These are phyloP conservation scores for Tachuris rubrigastra DNA, from an alignment of 2,113 vertebrate genomes.

Conservation along the genomic window DNA sequence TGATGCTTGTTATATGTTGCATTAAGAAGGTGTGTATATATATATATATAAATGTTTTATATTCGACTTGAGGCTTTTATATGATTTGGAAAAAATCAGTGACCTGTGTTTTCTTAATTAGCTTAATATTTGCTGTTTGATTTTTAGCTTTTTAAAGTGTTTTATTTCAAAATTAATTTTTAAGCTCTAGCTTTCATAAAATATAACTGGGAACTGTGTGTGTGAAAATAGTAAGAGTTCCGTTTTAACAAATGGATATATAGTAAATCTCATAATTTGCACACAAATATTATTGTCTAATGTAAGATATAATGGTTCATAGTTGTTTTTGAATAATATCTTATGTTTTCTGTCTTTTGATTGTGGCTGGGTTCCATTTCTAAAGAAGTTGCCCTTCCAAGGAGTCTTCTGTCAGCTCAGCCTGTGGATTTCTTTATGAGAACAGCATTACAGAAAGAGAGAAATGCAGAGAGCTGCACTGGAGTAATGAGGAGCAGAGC, in stretches of 20 bases:
- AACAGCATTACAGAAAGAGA: background rate
- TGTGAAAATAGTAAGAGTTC: background rate
- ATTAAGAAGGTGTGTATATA: background rate
- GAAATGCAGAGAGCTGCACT: background rate
- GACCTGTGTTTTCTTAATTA: background rate
- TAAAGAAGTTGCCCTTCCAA: background rate
- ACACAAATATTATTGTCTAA: background rate
- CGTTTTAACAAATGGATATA: background rate
- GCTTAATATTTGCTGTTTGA: slow-evolving; percentile 1
- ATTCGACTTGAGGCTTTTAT: background rate
- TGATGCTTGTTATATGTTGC: background rate
- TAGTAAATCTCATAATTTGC: background rate
- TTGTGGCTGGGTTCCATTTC: background rate
- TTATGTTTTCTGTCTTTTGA: background rate
- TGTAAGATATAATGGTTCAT: background rate
- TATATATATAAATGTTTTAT: background rate
- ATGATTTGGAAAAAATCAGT: background rate
- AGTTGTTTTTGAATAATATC: background rate
- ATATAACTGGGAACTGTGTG: background rate
- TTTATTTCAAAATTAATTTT: background rate
- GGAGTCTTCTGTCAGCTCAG: background rate
- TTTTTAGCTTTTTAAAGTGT: background rate
- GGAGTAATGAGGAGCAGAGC: background rate
- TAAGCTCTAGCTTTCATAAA: background rate
- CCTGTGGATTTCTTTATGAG: background rate